Evolutionary conservation across 2,797 vertebrate species (phyloP), one percentile per base, ranked within the genome.

Genomic region (Poecilia gillii): DNA sequence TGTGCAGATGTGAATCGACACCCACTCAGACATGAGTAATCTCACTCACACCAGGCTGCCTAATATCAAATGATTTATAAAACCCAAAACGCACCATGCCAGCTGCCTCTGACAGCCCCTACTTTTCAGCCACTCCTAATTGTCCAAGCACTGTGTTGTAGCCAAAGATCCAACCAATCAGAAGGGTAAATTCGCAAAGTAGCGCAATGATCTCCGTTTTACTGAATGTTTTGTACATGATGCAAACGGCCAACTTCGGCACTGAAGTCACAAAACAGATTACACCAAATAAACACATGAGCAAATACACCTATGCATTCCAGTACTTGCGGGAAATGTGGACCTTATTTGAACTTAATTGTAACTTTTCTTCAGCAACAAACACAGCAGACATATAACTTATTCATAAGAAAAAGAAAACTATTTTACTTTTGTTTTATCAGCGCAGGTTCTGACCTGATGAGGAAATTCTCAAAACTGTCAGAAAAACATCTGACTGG

Each of bases 41-140:
- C 51, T 79, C 49, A 57, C 45, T 82, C 62, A 57, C 78, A 68
- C 51, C 39, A 47, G 53, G 73, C 74, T 80, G 57, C 78, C 83
- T 47, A 68, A 70, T 88, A 89, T 89, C 72, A 72, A 82, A 85
- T 73, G 31, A 86, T 85, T 88, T 77, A 83, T 79, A 83, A 82
- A 71, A 39, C 46, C 5, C 31, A 55, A 68, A 78, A 79, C 66
- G 79, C 75, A 47, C 51, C 55, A 84, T 36, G 73, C 72, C 87
- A 90, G 73, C 81, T 81, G 73, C 74, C 41, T 46, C 47, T 62
- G 36, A 72, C 79, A 76, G 77, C 72, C 79, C n/a, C 36, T 57
- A 73, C 64, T 76, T 36, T 36, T 36, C 28, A 72, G 66, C 72
- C 49, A 51, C 41, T 36, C 45, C 77, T 51, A 64, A 78, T 62